phyloP scores from a whole-genome alignment of 2,888 invertebrate genomes.

The Caenorhabditis sp. region DNA sequence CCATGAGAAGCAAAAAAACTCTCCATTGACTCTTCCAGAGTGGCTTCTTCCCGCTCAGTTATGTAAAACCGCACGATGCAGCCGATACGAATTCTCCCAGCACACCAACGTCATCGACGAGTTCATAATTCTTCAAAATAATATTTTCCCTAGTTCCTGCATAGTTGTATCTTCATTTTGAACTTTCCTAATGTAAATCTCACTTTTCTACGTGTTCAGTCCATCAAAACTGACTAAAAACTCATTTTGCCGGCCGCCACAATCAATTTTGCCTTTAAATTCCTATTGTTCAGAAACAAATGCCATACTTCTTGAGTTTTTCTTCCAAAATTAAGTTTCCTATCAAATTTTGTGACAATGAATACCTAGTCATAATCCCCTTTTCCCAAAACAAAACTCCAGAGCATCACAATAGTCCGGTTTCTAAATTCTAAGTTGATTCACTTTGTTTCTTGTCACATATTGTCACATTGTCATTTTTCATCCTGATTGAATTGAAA shows the following conservation, averaged over 20 bases:
- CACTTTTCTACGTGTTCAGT: slow-evolving; percentile 28
- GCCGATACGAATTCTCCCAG: neutral
- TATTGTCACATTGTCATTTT: too few relatives aligned
- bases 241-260: slow-evolving; percentile 17
- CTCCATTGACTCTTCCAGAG: slow-evolving; percentile 79
- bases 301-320: slow-evolving; percentile 28
- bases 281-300: neutral
- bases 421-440: slow-evolving; percentile 24
- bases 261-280: neutral
- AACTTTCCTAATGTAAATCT: neutral
- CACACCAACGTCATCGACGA: slow-evolving; percentile 12
- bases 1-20: neutral
- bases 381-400: too few relatives aligned
- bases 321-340: too few relatives aligned
- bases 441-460: slow-evolving; percentile 25
- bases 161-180: neutral
- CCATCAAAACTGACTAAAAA: neutral
- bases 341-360: neutral
- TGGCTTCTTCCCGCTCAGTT: slow-evolving; percentile 84
- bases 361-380: slow-evolving; percentile 38
- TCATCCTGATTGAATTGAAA: too few relatives aligned
- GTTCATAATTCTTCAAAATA: too few relatives aligned
- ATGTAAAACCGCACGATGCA: slow-evolving; percentile 62
- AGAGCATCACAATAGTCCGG: slow-evolving; percentile 41
- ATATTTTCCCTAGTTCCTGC: too few relatives aligned